These are phyloP conservation scores for Dermochelys coriacea DNA, from an alignment of 2,797 vertebrate genomes.

Conservation along the genomic window DNA sequence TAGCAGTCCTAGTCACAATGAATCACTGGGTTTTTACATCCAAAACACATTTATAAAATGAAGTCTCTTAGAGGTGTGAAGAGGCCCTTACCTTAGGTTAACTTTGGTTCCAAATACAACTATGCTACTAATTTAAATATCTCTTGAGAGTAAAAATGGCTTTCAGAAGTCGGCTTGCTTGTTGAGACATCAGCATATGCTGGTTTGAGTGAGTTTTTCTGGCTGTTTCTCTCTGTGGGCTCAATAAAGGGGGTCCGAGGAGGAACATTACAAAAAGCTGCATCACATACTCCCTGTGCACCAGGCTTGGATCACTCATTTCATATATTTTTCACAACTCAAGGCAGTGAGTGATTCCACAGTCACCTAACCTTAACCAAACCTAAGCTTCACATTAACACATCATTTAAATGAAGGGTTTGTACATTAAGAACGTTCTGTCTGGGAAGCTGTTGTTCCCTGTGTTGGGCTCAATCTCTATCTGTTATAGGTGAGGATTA, in stretches of 20 bases:
- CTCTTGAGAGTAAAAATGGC: not conserved
- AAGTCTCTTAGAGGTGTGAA: not conserved
- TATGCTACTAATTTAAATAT: not conserved
- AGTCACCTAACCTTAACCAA: not conserved
- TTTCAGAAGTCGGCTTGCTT: not conserved
- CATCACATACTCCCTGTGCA: not conserved
- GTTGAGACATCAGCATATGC: fast-evolving
- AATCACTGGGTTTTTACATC: not conserved
- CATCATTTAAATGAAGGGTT: not conserved
- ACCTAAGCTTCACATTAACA: not conserved
- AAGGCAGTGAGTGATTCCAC: not conserved
- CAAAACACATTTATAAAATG: not conserved
- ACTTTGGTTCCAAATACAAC: not conserved
- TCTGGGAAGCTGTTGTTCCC: not conserved
- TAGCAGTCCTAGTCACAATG: not conserved
- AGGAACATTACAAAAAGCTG: fast-evolving
- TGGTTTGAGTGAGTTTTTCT: not conserved
- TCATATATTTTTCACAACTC: not conserved
- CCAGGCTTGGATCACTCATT: not conserved
- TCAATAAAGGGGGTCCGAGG: not conserved
- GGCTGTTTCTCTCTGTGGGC: not conserved
- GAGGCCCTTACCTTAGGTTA: not conserved
- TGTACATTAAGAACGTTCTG: not conserved
- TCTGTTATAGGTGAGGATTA: slow-evolving; percentile 12
- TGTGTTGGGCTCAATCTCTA: not conserved